Base-by-base conservation (phyloP, 2,888 invertebrate genomes). In the Ornithoptera alexandrae region DNA sequence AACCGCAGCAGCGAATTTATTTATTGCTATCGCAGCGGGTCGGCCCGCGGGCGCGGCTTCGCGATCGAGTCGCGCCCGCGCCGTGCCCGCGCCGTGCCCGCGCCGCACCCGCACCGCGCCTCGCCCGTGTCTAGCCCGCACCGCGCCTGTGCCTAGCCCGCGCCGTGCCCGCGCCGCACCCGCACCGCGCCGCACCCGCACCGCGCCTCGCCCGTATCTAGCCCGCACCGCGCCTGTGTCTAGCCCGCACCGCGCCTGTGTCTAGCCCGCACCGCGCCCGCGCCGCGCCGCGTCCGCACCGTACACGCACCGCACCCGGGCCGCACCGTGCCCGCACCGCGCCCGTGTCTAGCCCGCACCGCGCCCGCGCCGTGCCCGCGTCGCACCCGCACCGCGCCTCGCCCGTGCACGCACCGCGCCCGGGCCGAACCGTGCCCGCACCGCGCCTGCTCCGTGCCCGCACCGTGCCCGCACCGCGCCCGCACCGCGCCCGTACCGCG, bases 11-110 rank as follows among this genome's bases (percentile, higher is more conserved):
- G 76, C 80, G 83, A 81, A 87, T 88, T 88, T 88, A 87, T 87
- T 84, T 85, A 83, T 85, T 85, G 84, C 82, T 84, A 84, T 83
- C 81, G 82, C 80, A 78, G 79, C 76, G 76, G 78, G 77, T 76
- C 50, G 24, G 8, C 10, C 8, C 36, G 62, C 66, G 66, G 78
- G 77, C 75, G 77, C 80, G 85, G 85, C 88, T 88, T 88, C 87
- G 89, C 87, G 87, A 86, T 87, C 87, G 85, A 86, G 87, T 87
- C 87, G 86, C 50, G 70, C 64, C 70, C 71, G 65, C 71, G 68
- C 36, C 39, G 64, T 59, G 22, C 22, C 22, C 22, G 22, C 22
- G 1, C 22, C 22, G 22, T 22, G 22, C 22, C 22, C 22, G 22
- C 22, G 22, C 70, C 71, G 65, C 71, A 69, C 73, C 22, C 22